phyloP scores from a whole-genome alignment of 2,888 invertebrate species.

The Drosophila hawaiiensis region DNA sequence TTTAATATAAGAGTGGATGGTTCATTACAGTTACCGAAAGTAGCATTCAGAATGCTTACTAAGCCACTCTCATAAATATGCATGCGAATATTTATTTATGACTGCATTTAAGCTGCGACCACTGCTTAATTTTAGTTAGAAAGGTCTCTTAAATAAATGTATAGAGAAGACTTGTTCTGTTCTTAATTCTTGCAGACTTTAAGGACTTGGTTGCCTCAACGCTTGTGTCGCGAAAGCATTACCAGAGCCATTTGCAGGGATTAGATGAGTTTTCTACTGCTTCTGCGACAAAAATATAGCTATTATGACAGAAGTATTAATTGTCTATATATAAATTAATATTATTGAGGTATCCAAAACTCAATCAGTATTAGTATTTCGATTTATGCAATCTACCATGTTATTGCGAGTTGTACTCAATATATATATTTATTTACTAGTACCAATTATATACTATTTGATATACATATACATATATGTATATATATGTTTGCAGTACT shows the following conservation, averaged over 20 bases:
- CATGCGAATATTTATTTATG: neutral
- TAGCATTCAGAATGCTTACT: neutral
- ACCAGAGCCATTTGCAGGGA: too few relatives aligned
- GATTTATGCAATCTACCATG: neutral
- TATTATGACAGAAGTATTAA: neutral
- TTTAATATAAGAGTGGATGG: neutral
- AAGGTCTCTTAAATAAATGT: neutral
- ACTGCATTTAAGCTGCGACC: neutral
- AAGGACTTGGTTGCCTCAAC: neutral
- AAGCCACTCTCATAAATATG: neutral
- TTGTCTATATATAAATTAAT: neutral
- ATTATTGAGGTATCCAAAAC: neutral
- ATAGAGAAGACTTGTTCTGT: neutral
- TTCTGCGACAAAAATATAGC: neutral
- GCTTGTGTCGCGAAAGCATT: too few relatives aligned
- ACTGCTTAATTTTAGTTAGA: neutral
- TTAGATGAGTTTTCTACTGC: neutral
- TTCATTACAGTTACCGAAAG: neutral
- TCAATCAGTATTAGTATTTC: neutral
- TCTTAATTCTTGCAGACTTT: neutral
- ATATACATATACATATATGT: neutral
- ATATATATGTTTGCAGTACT: neutral
- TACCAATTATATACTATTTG: neutral
- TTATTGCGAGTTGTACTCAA: neutral
- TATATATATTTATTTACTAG: neutral